Conservation (phyloP, 1,140 invertebrate genomes). For the Zaprionus camerounensis region DNA sequence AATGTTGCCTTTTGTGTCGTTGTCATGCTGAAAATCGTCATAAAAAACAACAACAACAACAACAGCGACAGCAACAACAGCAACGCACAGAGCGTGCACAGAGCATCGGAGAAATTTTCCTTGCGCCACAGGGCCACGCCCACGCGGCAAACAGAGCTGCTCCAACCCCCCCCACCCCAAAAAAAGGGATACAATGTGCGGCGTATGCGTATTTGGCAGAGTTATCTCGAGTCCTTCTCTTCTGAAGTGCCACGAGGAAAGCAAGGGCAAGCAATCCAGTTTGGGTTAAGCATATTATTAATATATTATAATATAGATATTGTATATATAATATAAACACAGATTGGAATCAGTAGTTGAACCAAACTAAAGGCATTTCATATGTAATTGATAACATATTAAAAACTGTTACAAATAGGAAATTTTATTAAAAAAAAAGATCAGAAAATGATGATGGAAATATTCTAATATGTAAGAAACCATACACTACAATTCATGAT, state of each 20-base stretch:
- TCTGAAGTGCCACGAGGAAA: not conserved
- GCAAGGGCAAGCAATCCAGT: too few species aligned
- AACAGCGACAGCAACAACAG: not conserved
- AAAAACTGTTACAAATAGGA: too few species aligned
- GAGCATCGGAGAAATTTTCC: constrained; percentile 36
- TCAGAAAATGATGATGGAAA: too few species aligned
- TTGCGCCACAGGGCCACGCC: constrained; percentile 2
- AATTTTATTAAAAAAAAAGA: too few species aligned
- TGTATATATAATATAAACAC: too few species aligned
- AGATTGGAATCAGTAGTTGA: too few species aligned
- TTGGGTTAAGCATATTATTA: not conserved
- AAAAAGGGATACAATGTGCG: constrained; percentile 4
- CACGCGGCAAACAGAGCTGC: constrained; percentile 21
- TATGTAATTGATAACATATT: too few species aligned
- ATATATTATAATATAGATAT: not conserved
- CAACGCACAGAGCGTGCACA: constrained; percentile 8
- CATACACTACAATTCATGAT: too few species aligned
- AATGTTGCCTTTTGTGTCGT: constrained; percentile 62
- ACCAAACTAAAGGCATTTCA: too few species aligned
- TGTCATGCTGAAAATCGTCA: constrained; percentile 40
- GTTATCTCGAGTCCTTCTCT: not conserved
- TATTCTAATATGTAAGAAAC: too few species aligned
- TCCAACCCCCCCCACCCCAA: not conserved
- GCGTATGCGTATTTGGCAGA: not conserved
- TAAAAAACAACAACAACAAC: constrained; percentile 36